Evolutionary conservation across 2,888 invertebrate genomes (phyloP).

Genomic region (Globia sparganii): DNA sequence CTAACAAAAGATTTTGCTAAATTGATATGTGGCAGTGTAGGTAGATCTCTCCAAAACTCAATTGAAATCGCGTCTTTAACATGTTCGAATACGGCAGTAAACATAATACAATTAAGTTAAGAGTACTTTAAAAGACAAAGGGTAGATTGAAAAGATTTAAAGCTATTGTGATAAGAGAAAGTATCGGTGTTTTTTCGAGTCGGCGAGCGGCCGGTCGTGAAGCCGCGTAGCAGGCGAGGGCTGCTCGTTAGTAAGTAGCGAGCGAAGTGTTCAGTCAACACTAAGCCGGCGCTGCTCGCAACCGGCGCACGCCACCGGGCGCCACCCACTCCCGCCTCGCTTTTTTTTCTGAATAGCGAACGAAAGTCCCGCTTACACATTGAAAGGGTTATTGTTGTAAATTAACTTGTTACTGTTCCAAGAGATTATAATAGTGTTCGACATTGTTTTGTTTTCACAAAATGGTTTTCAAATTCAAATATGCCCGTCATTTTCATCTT

Average conservation of each 20-base stretch:
- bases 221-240: conserved; percentile 30
- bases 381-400: conserved; percentile 47
- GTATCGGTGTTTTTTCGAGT: conserved; percentile 4
- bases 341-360: conserved; percentile 33
- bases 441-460: conserved; percentile 27
- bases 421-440: conserved; percentile 19
- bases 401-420: conserved; percentile 23
- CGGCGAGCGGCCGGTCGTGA: background rate
- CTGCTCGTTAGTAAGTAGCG: conserved; percentile 46
- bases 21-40: conserved; percentile 52
- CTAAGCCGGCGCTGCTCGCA: conserved; percentile 27
- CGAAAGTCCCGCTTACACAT: conserved; percentile 26
- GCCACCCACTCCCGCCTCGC: conserved; percentile 17
- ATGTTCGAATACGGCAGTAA: conserved; percentile 18
- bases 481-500: conserved; percentile 6
- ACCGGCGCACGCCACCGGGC: conserved; percentile 21
- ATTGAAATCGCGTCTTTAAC: conserved; percentile 28
- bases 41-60: conserved; percentile 18
- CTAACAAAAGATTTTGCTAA: conserved; percentile 55
- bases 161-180: conserved; percentile 10
- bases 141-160: conserved; percentile 21
- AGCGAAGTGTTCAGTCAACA: conserved; percentile 61
- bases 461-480: conserved; percentile 25
- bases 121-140: conserved; percentile 4
- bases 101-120: conserved; percentile 1